Evolutionary conservation across 64 coral and sea anemone species (phyloP).

Genomic region (Cladopsammia gracilis): DNA sequence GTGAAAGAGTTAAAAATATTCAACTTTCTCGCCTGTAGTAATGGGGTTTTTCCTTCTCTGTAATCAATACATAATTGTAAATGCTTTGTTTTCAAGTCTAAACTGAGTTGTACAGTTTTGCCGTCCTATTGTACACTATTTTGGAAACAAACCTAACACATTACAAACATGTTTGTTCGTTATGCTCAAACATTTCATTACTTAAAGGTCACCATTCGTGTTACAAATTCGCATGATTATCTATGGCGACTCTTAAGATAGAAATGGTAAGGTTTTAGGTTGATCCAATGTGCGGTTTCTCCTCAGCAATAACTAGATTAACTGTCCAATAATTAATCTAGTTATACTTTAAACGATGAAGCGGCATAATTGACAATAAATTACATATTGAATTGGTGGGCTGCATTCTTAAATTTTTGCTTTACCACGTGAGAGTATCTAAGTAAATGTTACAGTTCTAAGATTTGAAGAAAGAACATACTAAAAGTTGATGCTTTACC

Average conservation of each 20-base stretch:
- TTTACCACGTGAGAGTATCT: neutral
- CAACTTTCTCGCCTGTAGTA: neutral
- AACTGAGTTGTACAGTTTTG: neutral
- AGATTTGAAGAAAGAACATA: too few relatives aligned
- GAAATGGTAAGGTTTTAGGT: too few relatives aligned
- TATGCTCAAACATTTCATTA: too few relatives aligned
- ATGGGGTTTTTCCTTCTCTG: neutral
- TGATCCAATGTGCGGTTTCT: neutral
- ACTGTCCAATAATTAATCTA: slow-evolving; percentile 6
- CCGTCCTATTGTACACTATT: neutral
- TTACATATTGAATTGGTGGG: neutral
- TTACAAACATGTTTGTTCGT: too few relatives aligned
- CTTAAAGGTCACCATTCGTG: neutral
- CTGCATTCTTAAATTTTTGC: neutral
- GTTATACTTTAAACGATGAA: neutral
- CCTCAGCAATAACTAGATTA: slow-evolving; percentile 1
- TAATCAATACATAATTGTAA: neutral
- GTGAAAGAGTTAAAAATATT: neutral
- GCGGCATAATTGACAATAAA: neutral
- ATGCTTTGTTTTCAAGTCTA: neutral
- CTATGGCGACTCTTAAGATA: too few relatives aligned
- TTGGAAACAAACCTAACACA: too few relatives aligned
- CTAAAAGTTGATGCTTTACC: too few relatives aligned
- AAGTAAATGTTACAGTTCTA: too few relatives aligned
- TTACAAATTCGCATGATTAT: neutral